phyloP scores from a whole-genome alignment of 2,888 invertebrate genomes.

The Mythimna ferrago region DNA sequence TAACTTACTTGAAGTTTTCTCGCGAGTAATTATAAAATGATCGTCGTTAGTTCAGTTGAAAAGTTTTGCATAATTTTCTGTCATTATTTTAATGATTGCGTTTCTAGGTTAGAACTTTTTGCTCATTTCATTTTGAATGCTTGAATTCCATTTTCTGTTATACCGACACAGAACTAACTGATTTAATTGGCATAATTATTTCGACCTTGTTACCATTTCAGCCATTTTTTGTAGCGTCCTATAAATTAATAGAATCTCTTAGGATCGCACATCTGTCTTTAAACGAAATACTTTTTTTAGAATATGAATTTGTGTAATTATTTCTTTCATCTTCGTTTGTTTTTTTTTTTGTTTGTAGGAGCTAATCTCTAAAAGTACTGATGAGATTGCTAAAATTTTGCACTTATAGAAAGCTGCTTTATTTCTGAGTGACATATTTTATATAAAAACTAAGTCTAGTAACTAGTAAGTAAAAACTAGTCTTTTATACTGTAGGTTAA shows the following conservation, averaged over 20 bases:
- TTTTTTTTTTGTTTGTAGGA: no score
- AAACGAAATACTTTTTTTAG: not conserved
- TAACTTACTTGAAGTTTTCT: slow-evolving; percentile 49
- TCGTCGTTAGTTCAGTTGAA: slow-evolving; percentile 34
- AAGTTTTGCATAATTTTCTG: slow-evolving; percentile 20
- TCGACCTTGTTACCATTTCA: not conserved
- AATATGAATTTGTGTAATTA: no score
- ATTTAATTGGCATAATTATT: not conserved
- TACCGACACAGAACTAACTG: not conserved
- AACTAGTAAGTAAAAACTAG: no score
- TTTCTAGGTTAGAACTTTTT: slow-evolving; percentile 6
- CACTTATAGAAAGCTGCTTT: no score
- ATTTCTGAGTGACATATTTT: no score
- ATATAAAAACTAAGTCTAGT: no score
- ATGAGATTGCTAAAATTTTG: no score
- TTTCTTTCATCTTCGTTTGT: no score
- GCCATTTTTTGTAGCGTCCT: not conserved
- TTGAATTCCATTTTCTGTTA: not conserved
- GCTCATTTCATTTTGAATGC: not conserved
- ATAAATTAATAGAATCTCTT: not conserved
- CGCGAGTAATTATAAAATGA: slow-evolving; percentile 44
- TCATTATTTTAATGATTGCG: slow-evolving; percentile 35
- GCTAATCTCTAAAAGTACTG: no score
- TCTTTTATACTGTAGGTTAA: no score
- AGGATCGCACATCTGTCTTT: not conserved